A percentile compares a stretch with the other conserved stretches of the same genome.
phyloP scores from a whole-genome alignment of 1,140 invertebrate genomes.

The Manduca sexta region DNA sequence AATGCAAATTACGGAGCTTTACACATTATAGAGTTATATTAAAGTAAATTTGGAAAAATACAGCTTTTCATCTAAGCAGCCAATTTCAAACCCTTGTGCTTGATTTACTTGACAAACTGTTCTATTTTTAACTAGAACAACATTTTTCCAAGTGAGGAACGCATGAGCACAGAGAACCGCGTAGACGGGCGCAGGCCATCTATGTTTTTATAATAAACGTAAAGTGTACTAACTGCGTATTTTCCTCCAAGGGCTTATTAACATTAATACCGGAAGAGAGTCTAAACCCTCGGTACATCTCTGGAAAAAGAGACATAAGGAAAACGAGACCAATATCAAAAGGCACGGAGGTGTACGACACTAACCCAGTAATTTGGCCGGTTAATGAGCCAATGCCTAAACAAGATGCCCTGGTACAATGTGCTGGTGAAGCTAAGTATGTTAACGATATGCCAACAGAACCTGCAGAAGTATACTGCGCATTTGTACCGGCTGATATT shows the following conservation, averaged over 20 bases:
- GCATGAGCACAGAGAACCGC: too few relatives aligned
- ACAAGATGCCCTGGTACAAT: conserved; percentile 77
- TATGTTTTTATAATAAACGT: too few relatives aligned
- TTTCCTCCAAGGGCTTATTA: conserved; percentile 29
- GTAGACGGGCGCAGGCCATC: too few relatives aligned
- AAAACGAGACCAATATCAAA: conserved; percentile 74
- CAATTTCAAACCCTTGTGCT: too few relatives aligned
- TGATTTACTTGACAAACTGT: too few relatives aligned
- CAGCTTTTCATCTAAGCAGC: too few relatives aligned
- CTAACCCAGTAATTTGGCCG: conserved; percentile 77
- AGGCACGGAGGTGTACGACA: conserved; percentile 78
- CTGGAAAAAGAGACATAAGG: conserved; percentile 56
- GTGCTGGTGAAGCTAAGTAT: conserved; percentile 77
- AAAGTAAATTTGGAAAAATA: too few relatives aligned
- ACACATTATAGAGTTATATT: too few relatives aligned
- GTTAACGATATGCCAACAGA: conserved; percentile 76
- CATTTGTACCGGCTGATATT: conserved; percentile 76
- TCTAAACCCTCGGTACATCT: conserved; percentile 30
- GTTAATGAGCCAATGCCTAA: conserved; percentile 78
- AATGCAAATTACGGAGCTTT: too few relatives aligned
- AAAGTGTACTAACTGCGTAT: background rate
- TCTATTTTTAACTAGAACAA: too few relatives aligned
- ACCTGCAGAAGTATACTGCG: conserved; percentile 76
- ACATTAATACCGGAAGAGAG: conserved; percentile 22
- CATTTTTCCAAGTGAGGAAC: too few relatives aligned